phyloP scores from a whole-genome alignment of 37 sponge, comb jelly and placozoan species.

The Aphrocallistes beatrix region DNA sequence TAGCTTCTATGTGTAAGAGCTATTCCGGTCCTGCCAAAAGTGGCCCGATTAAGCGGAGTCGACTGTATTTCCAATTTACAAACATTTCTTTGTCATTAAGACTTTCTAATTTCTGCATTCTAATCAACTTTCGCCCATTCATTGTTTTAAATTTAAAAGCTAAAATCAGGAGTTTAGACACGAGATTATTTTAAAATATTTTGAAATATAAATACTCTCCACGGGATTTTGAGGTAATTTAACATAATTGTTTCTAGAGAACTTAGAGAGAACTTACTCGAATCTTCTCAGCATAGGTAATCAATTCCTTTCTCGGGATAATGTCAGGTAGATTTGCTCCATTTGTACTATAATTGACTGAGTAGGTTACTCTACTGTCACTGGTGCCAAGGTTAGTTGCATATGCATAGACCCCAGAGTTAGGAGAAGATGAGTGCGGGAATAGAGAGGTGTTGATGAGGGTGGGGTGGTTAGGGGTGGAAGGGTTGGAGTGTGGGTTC shows the following conservation, averaged over 20 bases:
- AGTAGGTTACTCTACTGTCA: neutral
- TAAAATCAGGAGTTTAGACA: no score
- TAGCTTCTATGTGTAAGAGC: no score
- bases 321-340: neutral
- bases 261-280: neutral
- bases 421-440: neutral
- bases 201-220: no score
- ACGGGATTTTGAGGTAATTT: no score
- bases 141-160: no score
- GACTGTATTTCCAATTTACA: no score
- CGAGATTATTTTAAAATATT: no score
- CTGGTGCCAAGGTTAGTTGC: constrained; percentile 13
- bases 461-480: neutral
- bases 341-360: neutral
- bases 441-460: neutral
- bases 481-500: neutral
- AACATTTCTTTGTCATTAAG: no score
- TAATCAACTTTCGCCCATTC: no score
- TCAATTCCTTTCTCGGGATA: neutral
- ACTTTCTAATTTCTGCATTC: no score
- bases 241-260: neutral
- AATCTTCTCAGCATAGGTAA: neutral
- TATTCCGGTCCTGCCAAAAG: no score
- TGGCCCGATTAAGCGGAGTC: no score
- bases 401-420: neutral